Conservation (phyloP, 2,888 invertebrate genomes). For the Leptopilina drosophilae region DNA sequence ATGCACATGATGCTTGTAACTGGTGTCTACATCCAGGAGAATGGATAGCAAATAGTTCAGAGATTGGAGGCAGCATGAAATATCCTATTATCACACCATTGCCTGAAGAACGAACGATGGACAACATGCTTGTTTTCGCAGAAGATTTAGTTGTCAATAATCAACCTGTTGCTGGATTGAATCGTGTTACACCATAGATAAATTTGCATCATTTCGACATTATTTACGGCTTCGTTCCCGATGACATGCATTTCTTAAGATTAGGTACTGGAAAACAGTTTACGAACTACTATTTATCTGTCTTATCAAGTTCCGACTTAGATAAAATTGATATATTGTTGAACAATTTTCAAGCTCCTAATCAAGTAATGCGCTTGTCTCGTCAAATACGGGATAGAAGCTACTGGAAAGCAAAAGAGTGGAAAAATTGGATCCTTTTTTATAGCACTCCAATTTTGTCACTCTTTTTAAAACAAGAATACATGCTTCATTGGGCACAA, state of each 20-base stretch:
- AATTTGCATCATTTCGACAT: too few species aligned
- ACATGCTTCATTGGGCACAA: neutral
- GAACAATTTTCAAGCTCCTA: slow-evolving; percentile 23
- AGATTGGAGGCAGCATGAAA: neutral
- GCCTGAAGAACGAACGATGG: slow-evolving; percentile 31
- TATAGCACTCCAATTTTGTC: slow-evolving; percentile 47
- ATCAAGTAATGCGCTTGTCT: slow-evolving; percentile 44
- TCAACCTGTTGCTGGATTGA: slow-evolving; percentile 29
- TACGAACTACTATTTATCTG: slow-evolving; percentile 19
- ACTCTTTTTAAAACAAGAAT: neutral
- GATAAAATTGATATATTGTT: slow-evolving; percentile 20
- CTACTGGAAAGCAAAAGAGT: slow-evolving; percentile 48
- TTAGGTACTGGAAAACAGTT: too few species aligned
- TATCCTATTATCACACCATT: neutral
- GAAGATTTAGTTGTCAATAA: neutral
- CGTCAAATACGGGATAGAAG: slow-evolving; percentile 43
- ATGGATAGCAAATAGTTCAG: neutral
- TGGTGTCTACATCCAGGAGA: slow-evolving; percentile 44
- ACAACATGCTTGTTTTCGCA: neutral
- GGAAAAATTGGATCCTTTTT: slow-evolving; percentile 44
- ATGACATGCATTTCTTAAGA: too few species aligned
- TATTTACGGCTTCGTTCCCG: too few species aligned
- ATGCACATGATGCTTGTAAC: slow-evolving; percentile 43
- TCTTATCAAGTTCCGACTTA: neutral
- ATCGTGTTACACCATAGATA: too few species aligned